Percentiles rank a stretch among this genome's conserved stretches.
Conservation (phyloP, 1,140 invertebrate species). For the Diabrotica undecimpunctata region DNA sequence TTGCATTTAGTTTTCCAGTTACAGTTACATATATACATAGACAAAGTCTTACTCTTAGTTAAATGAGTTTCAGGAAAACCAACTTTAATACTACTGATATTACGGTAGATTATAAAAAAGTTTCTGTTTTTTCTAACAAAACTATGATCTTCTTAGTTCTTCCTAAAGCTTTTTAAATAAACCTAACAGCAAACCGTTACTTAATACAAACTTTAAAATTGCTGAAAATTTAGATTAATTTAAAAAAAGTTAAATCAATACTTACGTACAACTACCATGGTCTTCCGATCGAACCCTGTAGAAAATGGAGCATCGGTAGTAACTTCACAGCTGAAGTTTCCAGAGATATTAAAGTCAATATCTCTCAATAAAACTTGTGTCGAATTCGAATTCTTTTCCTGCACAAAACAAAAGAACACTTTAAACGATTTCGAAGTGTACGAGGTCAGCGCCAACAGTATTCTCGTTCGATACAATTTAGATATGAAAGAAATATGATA, state of each 20-base stretch:
- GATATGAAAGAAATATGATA: not conserved
- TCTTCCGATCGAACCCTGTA: constrained; percentile 60
- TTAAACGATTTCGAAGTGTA: not conserved
- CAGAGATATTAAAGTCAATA: constrained; percentile 68
- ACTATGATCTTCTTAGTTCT: too few relatives aligned
- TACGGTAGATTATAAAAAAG: too few relatives aligned
- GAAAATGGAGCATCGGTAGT: constrained; percentile 76
- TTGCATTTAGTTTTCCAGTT: too few relatives aligned
- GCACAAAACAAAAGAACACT: constrained; percentile 42
- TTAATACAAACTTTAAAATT: too few relatives aligned
- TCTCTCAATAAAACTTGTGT: constrained; percentile 69
- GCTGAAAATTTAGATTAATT: not conserved
- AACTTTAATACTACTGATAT: too few relatives aligned
- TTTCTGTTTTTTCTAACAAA: too few relatives aligned
- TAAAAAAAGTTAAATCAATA: constrained; percentile 36
- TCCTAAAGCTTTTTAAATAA: too few relatives aligned
- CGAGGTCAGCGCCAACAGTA: not conserved
- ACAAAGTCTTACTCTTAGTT: too few relatives aligned
- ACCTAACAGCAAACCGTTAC: too few relatives aligned
- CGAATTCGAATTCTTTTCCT: constrained; percentile 68
- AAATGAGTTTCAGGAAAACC: too few relatives aligned
- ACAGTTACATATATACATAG: too few relatives aligned
- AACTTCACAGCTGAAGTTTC: constrained; percentile 82
- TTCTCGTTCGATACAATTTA: not conserved
- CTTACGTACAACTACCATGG: constrained; percentile 74